These are phyloP conservation scores for Hesperophylax magnus DNA, from an alignment of 1,140 invertebrate genomes.

Conservation along the genomic window DNA sequence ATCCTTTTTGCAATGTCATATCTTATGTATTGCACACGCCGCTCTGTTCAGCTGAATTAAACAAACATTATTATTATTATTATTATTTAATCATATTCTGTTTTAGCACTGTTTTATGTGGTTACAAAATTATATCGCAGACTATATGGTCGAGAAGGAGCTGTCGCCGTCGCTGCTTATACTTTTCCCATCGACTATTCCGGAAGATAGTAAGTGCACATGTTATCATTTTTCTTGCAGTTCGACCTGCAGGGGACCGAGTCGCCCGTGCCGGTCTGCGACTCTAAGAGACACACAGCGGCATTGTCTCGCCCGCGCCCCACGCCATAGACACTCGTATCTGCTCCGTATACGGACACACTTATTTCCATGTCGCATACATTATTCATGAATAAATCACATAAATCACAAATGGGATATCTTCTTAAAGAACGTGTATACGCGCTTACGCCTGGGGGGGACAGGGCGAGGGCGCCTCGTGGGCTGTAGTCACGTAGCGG, in stretches of 20 bases:
- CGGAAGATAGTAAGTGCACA: slow-evolving; percentile 2
- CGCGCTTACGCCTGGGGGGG: slow-evolving; percentile 25
- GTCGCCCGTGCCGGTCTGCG: neutral
- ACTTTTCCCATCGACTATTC: neutral
- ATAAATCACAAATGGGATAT: slow-evolving; percentile 57
- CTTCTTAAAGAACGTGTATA: slow-evolving; percentile 51
- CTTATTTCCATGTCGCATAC: slow-evolving; percentile 57
- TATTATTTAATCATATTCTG: too few relatives aligned
- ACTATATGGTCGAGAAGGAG: too few relatives aligned
- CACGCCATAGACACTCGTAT: slow-evolving; percentile 4
- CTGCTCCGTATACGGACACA: slow-evolving; percentile 46
- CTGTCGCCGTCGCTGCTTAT: too few relatives aligned
- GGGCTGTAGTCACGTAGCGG: slow-evolving; percentile 32
- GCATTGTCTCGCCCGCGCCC: slow-evolving; percentile 29
- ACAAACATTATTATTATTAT: too few relatives aligned
- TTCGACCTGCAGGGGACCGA: neutral
- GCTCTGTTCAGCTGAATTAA: too few relatives aligned
- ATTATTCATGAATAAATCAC: slow-evolving; percentile 58
- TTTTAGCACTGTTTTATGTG: too few relatives aligned
- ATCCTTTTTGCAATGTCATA: too few relatives aligned
- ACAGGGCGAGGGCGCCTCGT: slow-evolving; percentile 20
- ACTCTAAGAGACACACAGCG: slow-evolving; percentile 14
- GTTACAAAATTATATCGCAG: too few relatives aligned
- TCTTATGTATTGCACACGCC: too few relatives aligned
- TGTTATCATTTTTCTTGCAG: slow-evolving; percentile 23